phyloP scores from a whole-genome alignment of 2,888 invertebrate genomes.

The Volucella bombylans region DNA sequence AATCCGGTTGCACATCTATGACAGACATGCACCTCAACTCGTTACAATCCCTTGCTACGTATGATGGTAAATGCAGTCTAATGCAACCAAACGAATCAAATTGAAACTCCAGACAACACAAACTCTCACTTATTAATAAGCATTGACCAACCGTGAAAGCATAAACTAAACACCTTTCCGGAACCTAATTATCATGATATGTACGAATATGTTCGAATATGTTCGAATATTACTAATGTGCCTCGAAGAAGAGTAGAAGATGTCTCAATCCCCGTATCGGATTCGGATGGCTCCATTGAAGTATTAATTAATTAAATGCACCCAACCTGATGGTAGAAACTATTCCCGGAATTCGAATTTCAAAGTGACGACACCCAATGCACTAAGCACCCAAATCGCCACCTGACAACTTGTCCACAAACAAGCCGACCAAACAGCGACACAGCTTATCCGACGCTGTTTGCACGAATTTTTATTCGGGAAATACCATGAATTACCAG shows the following conservation, averaged over 20 bases:
- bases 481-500: constrained; percentile 12
- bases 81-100: constrained; percentile 1
- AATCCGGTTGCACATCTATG: too few relatives aligned
- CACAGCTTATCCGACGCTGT: constrained; percentile 35
- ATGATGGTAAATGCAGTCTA: background rate
- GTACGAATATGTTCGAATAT: background rate
- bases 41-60: too few relatives aligned
- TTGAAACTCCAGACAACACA: background rate
- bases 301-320: constrained; percentile 38
- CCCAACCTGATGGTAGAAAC: constrained; percentile 16
- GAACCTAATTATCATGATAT: constrained; percentile 44
- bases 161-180: constrained; percentile 32
- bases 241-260: background rate
- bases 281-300: constrained; percentile 16
- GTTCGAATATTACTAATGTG: too few relatives aligned
- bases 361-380: constrained; percentile 9
- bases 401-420: constrained; percentile 3
- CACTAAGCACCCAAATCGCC: constrained; percentile 27
- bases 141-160: constrained; percentile 20
- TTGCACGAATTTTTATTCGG: constrained; percentile 29
- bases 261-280: constrained; percentile 29
- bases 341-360: constrained; percentile 45
- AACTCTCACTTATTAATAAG: constrained; percentile 48
- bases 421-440: background rate
- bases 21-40: too few relatives aligned